Conservation (phyloP, 2,797 vertebrate genomes). For the Rousettus madagascariensis region DNA sequence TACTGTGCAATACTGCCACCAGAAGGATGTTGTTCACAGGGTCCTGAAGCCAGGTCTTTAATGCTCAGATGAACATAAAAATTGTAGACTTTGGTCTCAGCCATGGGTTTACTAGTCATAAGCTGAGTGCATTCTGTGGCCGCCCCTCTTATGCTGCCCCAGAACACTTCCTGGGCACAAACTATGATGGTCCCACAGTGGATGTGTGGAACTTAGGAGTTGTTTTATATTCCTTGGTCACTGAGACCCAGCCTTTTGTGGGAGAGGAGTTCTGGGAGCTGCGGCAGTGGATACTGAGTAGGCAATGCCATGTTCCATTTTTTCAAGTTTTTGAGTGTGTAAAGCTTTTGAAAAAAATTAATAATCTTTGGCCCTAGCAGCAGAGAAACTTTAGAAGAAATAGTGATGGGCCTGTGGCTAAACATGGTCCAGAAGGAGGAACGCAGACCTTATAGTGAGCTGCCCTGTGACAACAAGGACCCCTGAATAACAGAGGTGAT, state of each 20-base stretch:
- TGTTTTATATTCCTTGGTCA: not conserved
- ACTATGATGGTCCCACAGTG: fast-evolving
- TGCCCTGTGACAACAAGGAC: not conserved
- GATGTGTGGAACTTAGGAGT: not conserved
- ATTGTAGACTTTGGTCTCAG: not conserved
- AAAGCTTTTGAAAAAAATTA: not conserved
- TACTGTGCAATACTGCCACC: fast-evolving
- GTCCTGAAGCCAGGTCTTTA: not conserved
- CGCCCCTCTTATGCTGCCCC: not conserved
- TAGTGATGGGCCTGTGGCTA: not conserved
- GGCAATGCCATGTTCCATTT: too few species aligned
- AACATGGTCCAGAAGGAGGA: not conserved
- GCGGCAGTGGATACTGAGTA: not conserved
- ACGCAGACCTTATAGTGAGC: not conserved
- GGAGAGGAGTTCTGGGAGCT: not conserved
- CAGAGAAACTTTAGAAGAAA: not conserved
- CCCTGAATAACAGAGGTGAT: not conserved
- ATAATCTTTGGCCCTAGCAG: not conserved
- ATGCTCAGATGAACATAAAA: not conserved
- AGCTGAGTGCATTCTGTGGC: not conserved
- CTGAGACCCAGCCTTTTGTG: not conserved
- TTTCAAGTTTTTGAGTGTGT: not conserved
- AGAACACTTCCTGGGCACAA: not conserved
- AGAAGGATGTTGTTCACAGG: fast-evolving
- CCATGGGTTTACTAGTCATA: not conserved